Percentiles rank a stretch among this genome's conserved stretches.
phyloP scores from a whole-genome alignment of 2,797 vertebrate species.

The Phaenicophaeus curvirostris region DNA sequence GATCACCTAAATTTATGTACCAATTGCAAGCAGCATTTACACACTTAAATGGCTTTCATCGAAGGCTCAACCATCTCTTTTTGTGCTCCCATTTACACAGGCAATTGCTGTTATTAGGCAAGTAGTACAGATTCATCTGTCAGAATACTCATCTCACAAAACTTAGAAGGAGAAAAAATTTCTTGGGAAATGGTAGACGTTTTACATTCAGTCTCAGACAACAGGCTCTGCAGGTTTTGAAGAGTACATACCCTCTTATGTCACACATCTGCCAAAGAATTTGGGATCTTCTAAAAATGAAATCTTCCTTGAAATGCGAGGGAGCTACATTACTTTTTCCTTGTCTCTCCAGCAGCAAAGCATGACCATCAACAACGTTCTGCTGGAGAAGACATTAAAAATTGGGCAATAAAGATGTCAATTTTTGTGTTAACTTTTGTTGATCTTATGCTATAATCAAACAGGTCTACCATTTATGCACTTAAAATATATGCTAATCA shows the following conservation, averaged over 20 bases:
- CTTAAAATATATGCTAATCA: not conserved
- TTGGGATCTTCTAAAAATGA: not conserved
- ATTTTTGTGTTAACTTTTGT: not conserved
- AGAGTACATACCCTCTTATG: not conserved
- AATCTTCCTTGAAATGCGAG: not conserved
- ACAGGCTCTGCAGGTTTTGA: not conserved
- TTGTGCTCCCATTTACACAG: slow-evolving; percentile 45
- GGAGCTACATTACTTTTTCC: not conserved
- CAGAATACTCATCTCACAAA: slow-evolving; percentile 1
- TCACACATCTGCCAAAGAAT: not conserved
- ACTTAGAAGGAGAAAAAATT: not conserved
- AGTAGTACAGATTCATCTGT: not conserved
- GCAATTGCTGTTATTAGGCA: slow-evolving; percentile 38
- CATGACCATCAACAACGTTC: not conserved
- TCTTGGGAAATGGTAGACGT: not conserved
- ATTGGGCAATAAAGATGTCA: fast-evolving
- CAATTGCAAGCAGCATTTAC: slow-evolving; percentile 48
- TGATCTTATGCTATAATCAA: not conserved
- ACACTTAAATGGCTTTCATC: slow-evolving; percentile 31
- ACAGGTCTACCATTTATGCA: not conserved
- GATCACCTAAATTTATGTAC: slow-evolving; percentile 40
- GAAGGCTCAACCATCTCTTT: slow-evolving; percentile 44
- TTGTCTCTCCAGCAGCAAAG: not conserved
- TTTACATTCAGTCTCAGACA: not conserved
- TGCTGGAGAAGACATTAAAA: not conserved